phyloP scores from a whole-genome alignment of 2,797 vertebrate genomes.

The Vespertilio murinus region DNA sequence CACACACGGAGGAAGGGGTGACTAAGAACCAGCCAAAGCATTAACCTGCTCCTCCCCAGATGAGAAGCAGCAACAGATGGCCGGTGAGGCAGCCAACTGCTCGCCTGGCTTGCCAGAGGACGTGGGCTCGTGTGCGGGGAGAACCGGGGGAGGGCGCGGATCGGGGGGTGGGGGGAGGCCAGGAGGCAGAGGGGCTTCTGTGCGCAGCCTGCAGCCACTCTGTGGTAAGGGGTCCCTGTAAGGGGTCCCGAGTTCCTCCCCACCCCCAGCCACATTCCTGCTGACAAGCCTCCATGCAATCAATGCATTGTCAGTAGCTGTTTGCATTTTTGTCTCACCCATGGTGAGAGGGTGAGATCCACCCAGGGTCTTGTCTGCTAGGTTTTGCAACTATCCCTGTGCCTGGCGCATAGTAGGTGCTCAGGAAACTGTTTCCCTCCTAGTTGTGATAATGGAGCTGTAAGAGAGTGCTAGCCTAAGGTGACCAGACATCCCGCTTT shows the following conservation, averaged over 20 bases:
- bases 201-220: neutral
- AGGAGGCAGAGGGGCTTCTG: neutral
- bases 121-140: conserved; percentile 60
- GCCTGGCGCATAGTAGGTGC: neutral
- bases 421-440: too few relatives aligned
- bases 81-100: conserved; percentile 61
- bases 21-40: conserved; percentile 65
- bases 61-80: conserved; percentile 72
- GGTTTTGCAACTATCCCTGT: neutral
- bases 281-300: neutral
- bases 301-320: neutral
- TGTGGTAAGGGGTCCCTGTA: neutral
- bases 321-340: neutral
- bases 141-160: conserved; percentile 13
- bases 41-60: conserved; percentile 74
- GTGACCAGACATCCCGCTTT: too few relatives aligned
- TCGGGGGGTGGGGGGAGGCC: neutral
- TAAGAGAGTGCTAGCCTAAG: neutral
- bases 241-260: neutral
- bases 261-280: neutral
- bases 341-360: neutral
- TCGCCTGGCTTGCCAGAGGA: conserved; percentile 63
- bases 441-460: neutral
- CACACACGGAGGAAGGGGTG: conserved; percentile 57
- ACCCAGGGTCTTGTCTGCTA: neutral